These are phyloP conservation scores for Psittacus erithacus DNA, from an alignment of 2,113 vertebrate species.

Conservation along the genomic window DNA sequence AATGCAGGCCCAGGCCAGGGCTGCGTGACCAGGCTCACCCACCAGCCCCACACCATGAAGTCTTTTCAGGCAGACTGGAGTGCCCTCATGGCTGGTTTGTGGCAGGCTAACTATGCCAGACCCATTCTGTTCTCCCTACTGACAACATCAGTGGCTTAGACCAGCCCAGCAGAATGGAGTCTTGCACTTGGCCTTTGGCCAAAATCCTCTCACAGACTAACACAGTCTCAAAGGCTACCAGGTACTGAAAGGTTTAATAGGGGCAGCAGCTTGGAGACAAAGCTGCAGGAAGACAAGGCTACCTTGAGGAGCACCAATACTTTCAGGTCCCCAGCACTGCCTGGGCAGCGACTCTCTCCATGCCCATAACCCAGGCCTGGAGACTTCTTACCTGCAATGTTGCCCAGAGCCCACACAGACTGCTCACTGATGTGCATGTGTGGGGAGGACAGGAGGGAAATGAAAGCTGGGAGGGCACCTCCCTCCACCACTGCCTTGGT, in stretches of 20 bases:
- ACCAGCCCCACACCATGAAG: background rate
- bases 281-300: background rate
- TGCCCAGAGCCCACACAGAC: constrained; percentile 92
- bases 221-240: background rate
- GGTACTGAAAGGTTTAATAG: background rate
- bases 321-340: background rate
- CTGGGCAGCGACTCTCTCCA: background rate
- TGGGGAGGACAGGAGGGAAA: constrained; percentile 83
- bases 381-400: constrained; percentile 85
- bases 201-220: background rate
- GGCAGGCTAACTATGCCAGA: background rate
- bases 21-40: background rate
- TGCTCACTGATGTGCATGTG: constrained; percentile 89
- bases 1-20: background rate
- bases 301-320: background rate
- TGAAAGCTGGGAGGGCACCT: constrained; percentile 84
- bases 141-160: background rate
- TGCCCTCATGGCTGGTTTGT: background rate
- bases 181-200: background rate
- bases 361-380: background rate
- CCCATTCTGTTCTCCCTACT: background rate
- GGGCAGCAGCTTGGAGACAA: background rate
- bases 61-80: background rate
- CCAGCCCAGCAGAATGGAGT: background rate
- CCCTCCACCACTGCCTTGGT: constrained; percentile 86